Conservation (phyloP, 2,888 invertebrate genomes). For the Philopedon plagiatum region DNA sequence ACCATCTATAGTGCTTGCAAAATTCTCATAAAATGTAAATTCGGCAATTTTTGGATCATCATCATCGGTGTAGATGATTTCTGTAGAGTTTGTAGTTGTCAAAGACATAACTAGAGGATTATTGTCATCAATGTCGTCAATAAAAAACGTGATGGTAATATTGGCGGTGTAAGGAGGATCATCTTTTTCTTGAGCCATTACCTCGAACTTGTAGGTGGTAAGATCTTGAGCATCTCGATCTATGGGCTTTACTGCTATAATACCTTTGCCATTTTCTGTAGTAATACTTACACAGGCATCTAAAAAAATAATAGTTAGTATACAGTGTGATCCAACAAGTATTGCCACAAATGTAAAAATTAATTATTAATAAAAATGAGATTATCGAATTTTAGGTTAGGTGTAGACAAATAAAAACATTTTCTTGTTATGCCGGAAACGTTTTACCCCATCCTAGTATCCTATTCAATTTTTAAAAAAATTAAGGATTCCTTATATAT, state of each 20-base stretch:
- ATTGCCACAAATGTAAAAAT: too few species aligned
- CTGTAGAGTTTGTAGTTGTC: not conserved
- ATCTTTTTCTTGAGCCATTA: slow-evolving; percentile 64
- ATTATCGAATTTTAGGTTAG: too few species aligned
- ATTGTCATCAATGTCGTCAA: slow-evolving; percentile 78
- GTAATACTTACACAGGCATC: slow-evolving; percentile 57
- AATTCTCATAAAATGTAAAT: slow-evolving; percentile 71
- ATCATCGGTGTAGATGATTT: slow-evolving; percentile 12
- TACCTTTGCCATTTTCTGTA: slow-evolving; percentile 54
- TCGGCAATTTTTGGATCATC: slow-evolving; percentile 32
- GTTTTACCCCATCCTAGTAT: too few species aligned
- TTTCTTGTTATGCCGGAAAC: too few species aligned
- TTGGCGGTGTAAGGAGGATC: slow-evolving; percentile 48
- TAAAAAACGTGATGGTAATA: slow-evolving; percentile 62
- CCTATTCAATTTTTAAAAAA: too few species aligned
- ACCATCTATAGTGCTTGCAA: slow-evolving; percentile 68
- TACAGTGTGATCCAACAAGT: too few species aligned
- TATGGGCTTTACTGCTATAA: slow-evolving; percentile 62
- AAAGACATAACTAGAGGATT: slow-evolving; percentile 66
- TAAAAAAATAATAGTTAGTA: slow-evolving; percentile 42
- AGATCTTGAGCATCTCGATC: slow-evolving; percentile 64
- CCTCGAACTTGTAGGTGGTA: slow-evolving; percentile 55
- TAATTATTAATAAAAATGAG: too few species aligned
- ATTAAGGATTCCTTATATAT: too few species aligned
- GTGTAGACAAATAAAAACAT: too few species aligned